Percentiles rank a stretch among this genome's conserved stretches.
Evolutionary conservation across 2,113 vertebrate genomes (phyloP).

Genomic region (Bolborhynchus lineola): DNA sequence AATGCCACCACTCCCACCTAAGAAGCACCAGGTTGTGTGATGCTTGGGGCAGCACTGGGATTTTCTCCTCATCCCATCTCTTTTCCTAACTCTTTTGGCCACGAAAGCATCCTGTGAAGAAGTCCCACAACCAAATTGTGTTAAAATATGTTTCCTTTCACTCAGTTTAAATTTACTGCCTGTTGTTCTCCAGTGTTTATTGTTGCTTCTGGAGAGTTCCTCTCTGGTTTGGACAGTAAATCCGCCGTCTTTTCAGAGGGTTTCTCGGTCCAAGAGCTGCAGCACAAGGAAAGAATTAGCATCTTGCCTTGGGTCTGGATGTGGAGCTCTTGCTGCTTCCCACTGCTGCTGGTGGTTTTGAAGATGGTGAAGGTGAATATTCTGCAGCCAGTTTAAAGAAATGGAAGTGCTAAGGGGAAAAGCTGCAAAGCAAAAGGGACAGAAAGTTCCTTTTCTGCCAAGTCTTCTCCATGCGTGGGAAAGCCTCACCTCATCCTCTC

Average conservation of each 20-base stretch:
- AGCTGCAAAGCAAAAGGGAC: accelerated
- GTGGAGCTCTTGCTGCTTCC: neutral
- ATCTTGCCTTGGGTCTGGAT: neutral
- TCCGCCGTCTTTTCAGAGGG: neutral
- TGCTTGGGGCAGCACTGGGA: neutral
- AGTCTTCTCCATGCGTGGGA: accelerated
- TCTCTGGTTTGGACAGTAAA: slow-evolving; percentile 39
- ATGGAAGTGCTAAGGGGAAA: neutral
- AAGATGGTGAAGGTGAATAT: neutral
- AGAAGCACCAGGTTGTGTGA: accelerated
- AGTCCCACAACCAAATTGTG: neutral
- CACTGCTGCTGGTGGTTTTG: neutral
- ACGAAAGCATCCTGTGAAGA: neutral
- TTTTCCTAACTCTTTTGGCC: neutral
- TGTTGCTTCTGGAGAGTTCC: slow-evolving; percentile 53
- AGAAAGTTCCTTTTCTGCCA: neutral
- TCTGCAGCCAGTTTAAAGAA: neutral
- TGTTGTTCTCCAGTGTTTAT: slow-evolving; percentile 24
- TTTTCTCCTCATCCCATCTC: neutral
- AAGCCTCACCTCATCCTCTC: neutral
- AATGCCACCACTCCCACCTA: neutral
- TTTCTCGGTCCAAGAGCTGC: slow-evolving; percentile 36
- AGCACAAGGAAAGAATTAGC: slow-evolving; percentile 39
- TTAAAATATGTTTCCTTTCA: slow-evolving; percentile 36
- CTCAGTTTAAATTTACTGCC: neutral